Conservation (phyloP, 2,888 invertebrate genomes). For the Tachystola acroxantha region DNA sequence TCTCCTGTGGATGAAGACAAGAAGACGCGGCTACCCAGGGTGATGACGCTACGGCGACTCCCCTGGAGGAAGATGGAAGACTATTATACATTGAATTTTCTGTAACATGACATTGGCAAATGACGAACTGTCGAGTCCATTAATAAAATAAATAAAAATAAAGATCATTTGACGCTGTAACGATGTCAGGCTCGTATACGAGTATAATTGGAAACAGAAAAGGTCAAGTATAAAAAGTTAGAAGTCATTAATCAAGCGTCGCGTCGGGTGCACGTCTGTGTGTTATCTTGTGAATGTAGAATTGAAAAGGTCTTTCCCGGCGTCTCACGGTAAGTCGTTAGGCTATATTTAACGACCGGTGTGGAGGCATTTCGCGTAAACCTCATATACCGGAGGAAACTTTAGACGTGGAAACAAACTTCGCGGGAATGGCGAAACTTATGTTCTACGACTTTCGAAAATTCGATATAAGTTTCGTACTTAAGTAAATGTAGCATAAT, state of each 20-base stretch:
- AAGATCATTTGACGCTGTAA: background rate
- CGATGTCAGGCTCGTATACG: too few relatives aligned
- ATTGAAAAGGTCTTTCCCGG: constrained; percentile 1
- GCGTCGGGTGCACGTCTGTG: too few relatives aligned
- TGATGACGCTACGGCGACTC: too few relatives aligned
- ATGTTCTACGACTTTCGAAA: background rate
- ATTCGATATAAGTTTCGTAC: background rate
- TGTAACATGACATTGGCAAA: too few relatives aligned
- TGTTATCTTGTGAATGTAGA: constrained; percentile 3
- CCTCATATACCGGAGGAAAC: background rate
- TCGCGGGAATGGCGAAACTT: background rate
- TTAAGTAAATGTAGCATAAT: background rate
- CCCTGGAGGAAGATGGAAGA: too few relatives aligned
- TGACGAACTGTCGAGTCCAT: too few relatives aligned
- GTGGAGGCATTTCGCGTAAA: too few relatives aligned
- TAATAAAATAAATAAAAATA: too few relatives aligned
- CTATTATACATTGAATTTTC: too few relatives aligned
- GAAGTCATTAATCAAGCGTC: background rate
- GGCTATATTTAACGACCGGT: background rate
- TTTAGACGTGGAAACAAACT: background rate
- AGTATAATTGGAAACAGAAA: constrained; percentile 1
- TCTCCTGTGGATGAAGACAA: too few relatives aligned
- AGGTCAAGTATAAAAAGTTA: background rate
- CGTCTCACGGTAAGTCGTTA: background rate
- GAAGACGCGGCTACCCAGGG: too few relatives aligned